Percentiles rank a stretch among this genome's conserved stretches.
Evolutionary conservation across 2,888 invertebrate species (phyloP).

Genomic region (Drosophila melanosoma): DNA sequence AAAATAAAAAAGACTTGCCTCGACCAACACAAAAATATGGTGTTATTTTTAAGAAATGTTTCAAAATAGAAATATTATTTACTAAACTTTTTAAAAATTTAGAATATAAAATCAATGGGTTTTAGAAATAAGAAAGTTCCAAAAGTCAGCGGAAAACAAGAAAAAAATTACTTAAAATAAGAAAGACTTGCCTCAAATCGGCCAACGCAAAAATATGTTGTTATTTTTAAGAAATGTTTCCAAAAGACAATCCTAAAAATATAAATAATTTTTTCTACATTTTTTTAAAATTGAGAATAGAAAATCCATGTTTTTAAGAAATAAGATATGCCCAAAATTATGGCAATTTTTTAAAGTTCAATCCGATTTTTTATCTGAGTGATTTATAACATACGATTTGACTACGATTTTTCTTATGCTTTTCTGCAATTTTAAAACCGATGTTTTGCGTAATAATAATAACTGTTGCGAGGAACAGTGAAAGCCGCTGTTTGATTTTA

Average conservation of each 20-base stretch:
- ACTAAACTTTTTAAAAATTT: too few species aligned
- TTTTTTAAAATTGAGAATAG: neutral
- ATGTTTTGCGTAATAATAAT: neutral
- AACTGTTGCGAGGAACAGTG: neutral
- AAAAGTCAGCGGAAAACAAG: too few species aligned
- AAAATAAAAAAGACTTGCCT: neutral
- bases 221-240: neutral
- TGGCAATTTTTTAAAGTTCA: too few species aligned
- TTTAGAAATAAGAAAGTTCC: too few species aligned
- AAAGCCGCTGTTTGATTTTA: constrained; percentile 36
- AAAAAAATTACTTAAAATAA: too few species aligned
- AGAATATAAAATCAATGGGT: too few species aligned
- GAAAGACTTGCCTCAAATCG: too few species aligned
- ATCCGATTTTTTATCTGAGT: neutral
- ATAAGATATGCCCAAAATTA: too few species aligned
- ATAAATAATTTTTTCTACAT: neutral
- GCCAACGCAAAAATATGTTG: neutral
- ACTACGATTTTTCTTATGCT: neutral
- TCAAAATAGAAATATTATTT: too few species aligned
- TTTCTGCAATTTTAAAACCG: neutral
- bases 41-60: neutral
- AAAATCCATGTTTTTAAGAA: neutral
- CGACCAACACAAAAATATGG: neutral
- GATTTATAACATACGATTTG: constrained; percentile 57
- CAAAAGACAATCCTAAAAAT: neutral